These are phyloP conservation scores for Atopsyche davidsoni DNA, from an alignment of 1,140 invertebrate species.

Conservation along the genomic window DNA sequence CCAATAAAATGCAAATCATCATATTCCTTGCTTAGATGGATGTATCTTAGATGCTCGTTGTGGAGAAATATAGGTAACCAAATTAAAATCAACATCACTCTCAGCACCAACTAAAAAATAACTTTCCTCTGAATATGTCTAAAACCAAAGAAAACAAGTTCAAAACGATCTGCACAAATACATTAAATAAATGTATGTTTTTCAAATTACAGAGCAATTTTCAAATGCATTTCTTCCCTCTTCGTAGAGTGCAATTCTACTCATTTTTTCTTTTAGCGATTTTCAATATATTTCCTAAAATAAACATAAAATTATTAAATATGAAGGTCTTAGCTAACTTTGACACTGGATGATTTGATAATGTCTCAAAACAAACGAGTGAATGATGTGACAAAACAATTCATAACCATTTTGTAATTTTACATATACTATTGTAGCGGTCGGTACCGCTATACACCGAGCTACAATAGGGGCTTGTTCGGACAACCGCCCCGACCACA, in stretches of 20 bases:
- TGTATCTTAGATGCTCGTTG: too few species aligned
- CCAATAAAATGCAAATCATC: too few species aligned
- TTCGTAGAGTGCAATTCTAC: constrained; percentile 2
- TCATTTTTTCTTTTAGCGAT: not conserved
- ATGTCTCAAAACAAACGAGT: not conserved
- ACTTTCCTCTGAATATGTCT: constrained; percentile 9
- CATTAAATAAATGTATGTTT: not conserved
- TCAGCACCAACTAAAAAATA: constrained; percentile 3
- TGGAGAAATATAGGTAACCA: constrained; percentile 9
- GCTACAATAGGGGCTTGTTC: too few species aligned
- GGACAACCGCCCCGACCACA: too few species aligned
- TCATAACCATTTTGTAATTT: not conserved
- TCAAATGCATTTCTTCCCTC: constrained; percentile 6
- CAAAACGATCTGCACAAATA: not conserved
- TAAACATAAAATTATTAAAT: not conserved
- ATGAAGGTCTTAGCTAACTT: not conserved
- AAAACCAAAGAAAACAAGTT: too few species aligned
- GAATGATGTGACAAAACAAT: not conserved
- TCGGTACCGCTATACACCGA: too few species aligned
- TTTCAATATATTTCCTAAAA: constrained; percentile 11
- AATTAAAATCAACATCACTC: constrained; percentile 8
- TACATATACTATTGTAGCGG: not conserved
- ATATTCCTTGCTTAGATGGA: too few species aligned
- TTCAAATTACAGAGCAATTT: not conserved
- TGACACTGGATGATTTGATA: not conserved